Conservation (phyloP, 2,797 vertebrate genomes). For the Ctenosaura bakeri region DNA sequence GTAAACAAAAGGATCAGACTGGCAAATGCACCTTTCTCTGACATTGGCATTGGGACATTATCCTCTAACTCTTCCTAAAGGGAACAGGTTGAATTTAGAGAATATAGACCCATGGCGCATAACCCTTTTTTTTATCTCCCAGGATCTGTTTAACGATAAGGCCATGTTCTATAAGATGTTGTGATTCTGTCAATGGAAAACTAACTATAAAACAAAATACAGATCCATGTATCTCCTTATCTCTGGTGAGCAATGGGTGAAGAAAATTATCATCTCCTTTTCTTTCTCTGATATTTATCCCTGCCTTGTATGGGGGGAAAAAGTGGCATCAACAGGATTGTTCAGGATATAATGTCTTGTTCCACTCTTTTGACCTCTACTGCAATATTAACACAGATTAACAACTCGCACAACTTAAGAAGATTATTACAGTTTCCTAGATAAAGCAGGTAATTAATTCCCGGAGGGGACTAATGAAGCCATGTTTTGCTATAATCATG, state of each 20-base stretch:
- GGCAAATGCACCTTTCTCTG: not conserved
- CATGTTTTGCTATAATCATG: constrained; percentile 30
- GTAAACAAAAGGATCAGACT: not conserved
- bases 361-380: not conserved
- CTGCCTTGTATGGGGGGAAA: not conserved
- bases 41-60: not conserved
- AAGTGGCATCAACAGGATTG: not conserved
- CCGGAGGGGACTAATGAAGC: constrained; percentile 32
- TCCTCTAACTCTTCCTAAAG: not conserved
- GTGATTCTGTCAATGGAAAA: not conserved
- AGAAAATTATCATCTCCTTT: not conserved
- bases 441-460: constrained; percentile 50
- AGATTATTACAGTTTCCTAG: constrained; percentile 32
- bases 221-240: not conserved
- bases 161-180: not conserved
- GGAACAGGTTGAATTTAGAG: not conserved
- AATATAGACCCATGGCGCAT: not conserved
- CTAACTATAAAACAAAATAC: not conserved
- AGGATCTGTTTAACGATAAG: not conserved
- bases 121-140: not conserved
- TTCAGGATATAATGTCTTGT: constrained; percentile 12
- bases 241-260: not conserved
- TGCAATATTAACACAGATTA: constrained; percentile 36
- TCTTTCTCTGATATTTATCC: not conserved
- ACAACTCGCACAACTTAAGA: constrained; percentile 4